Conservation (phyloP, 2,113 vertebrate genomes). For the Salminus brasiliensis region DNA sequence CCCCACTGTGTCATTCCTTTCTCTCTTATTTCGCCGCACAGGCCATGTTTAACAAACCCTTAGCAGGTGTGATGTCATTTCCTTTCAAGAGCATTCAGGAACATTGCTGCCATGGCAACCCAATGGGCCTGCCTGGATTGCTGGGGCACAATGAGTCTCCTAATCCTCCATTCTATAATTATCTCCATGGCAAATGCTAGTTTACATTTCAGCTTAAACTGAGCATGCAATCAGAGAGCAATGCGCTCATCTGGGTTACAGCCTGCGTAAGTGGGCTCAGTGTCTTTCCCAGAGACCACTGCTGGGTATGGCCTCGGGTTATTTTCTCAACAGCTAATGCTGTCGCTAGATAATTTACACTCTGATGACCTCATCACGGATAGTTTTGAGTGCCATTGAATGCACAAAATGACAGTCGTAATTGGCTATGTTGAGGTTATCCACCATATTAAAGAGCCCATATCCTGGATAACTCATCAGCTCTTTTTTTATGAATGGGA, state of each 20-base stretch:
- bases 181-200: constrained; percentile 52
- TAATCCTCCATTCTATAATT: constrained; percentile 54
- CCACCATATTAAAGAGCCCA: neutral
- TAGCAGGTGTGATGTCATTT: constrained; percentile 39
- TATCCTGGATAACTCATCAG: neutral
- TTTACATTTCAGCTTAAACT: constrained; percentile 54
- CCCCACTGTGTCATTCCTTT: neutral
- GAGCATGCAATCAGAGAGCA: constrained; percentile 34
- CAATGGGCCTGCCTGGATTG: constrained; percentile 37
- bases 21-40: neutral
- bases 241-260: constrained; percentile 14
- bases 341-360: constrained; percentile 24
- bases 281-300: neutral
- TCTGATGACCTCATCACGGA: constrained; percentile 30
- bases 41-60: constrained; percentile 11
- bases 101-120: constrained; percentile 49
- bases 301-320: constrained; percentile 4
- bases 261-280: constrained; percentile 19
- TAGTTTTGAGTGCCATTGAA: neutral
- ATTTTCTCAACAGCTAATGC: constrained; percentile 18
- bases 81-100: constrained; percentile 19
- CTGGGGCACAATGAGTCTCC: constrained; percentile 42
- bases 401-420: constrained; percentile 9
- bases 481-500: too few species aligned
- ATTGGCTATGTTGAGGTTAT: neutral